Evolutionary conservation across 1,140 invertebrate genomes (phyloP).

Genomic region (Drosophila trapezifrons): DNA sequence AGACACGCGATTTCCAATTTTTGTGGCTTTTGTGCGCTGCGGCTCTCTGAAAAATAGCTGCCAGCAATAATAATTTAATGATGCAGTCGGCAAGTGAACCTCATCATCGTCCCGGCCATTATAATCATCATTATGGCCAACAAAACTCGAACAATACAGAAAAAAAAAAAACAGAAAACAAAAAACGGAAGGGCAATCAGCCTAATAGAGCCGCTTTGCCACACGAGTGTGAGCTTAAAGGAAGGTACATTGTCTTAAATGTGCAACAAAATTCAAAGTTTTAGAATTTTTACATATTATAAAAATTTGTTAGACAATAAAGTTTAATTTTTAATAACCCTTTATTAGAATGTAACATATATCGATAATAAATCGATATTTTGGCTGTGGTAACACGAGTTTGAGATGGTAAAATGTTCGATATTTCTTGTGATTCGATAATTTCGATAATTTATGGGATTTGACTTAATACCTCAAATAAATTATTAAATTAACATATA

Average conservation of each 20-base stretch:
- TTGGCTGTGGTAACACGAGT: no score
- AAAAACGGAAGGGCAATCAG: slow-evolving; percentile 59
- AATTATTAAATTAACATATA: background rate
- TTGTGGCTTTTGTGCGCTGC: slow-evolving; percentile 37
- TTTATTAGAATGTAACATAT: background rate
- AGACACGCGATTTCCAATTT: slow-evolving; percentile 73
- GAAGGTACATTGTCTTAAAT: slow-evolving; percentile 3
- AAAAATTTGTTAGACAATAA: no score
- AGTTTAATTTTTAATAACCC: no score
- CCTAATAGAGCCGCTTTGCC: slow-evolving; percentile 27
- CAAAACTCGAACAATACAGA: slow-evolving; percentile 13
- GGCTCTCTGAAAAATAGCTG: slow-evolving; percentile 52
- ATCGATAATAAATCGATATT: no score
- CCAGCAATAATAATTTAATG: slow-evolving; percentile 79
- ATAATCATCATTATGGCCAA: slow-evolving; percentile 30
- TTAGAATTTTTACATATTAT: no score
- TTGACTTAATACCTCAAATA: background rate
- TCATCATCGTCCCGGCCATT: slow-evolving; percentile 52
- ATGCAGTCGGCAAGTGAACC: slow-evolving; percentile 70
- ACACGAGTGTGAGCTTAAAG: slow-evolving; percentile 6
- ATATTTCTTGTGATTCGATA: background rate
- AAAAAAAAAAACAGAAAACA: background rate
- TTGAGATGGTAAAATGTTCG: background rate
- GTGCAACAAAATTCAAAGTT: background rate
- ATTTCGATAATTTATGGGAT: background rate